Percentiles rank a stretch among this genome's conserved stretches.
Evolutionary conservation across 1,140 invertebrate genomes (phyloP).

Genomic region (Platyscapa corneri): DNA sequence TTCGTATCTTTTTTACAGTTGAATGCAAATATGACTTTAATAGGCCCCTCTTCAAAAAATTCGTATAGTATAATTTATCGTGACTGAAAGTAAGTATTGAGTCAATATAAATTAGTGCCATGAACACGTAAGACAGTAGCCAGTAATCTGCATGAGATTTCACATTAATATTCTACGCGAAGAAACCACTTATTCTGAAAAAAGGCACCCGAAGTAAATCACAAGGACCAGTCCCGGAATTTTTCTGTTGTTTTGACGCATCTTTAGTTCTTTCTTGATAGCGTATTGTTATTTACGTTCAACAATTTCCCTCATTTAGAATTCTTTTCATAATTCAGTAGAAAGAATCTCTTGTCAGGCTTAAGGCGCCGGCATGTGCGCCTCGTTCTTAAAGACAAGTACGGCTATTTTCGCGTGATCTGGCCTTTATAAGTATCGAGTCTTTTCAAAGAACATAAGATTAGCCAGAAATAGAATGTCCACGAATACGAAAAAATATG

Average conservation of each 20-base stretch:
- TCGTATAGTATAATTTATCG: constrained; percentile 3
- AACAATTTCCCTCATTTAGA: not conserved
- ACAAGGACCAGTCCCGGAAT: not conserved
- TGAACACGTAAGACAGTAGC: constrained; percentile 65
- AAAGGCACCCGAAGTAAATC: not conserved
- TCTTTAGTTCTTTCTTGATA: constrained; percentile 7
- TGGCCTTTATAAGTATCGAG: not conserved
- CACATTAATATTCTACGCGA: constrained; percentile 61
- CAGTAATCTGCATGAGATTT: constrained; percentile 53
- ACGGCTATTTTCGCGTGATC: constrained; percentile 2
- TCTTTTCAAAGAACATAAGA: constrained; percentile 6
- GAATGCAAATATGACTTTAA: too few relatives aligned
- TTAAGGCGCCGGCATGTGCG: not conserved
- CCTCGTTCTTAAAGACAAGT: too few relatives aligned
- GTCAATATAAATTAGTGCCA: constrained; percentile 29
- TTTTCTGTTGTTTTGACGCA: constrained; percentile 1
- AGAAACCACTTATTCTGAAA: not conserved
- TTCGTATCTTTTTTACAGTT: not conserved
- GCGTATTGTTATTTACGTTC: constrained; percentile 24
- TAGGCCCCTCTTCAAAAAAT: too few relatives aligned
- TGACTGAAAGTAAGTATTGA: not conserved
- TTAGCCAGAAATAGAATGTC: constrained; percentile 31
- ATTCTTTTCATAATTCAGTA: constrained; percentile 34
- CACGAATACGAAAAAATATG: constrained; percentile 12
- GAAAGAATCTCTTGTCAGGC: not conserved